Percentiles rank a stretch among this genome's conserved stretches.
These are phyloP conservation scores for Calliphora vicina DNA, from an alignment of 1,140 invertebrate species.

Conservation along the genomic window DNA sequence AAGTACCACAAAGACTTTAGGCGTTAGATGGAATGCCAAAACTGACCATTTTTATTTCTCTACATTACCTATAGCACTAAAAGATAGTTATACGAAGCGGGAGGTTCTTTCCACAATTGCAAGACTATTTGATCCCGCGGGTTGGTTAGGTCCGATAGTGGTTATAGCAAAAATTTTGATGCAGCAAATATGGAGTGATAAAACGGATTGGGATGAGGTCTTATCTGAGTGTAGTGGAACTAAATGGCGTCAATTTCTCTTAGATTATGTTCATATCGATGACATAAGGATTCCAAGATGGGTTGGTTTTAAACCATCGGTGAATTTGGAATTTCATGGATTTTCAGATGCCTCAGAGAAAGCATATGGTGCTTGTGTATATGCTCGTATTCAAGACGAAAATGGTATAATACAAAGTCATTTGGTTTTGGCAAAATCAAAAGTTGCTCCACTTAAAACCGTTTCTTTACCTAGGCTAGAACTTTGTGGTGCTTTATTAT, in stretches of 20 bases:
- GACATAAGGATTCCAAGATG: not conserved
- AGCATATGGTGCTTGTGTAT: not conserved
- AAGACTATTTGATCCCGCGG: not conserved
- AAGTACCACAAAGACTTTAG: not conserved
- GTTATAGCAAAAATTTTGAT: conserved; percentile 4
- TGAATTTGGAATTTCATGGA: not conserved
- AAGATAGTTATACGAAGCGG: not conserved
- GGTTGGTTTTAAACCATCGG: not conserved
- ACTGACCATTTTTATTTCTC: not conserved
- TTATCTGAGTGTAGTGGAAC: not conserved
- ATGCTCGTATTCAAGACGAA: not conserved
- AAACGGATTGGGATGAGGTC: not conserved
- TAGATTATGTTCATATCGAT: not conserved
- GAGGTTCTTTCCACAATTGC: not conserved
- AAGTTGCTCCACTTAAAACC: not conserved
- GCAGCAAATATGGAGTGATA: not conserved
- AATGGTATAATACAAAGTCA: not conserved
- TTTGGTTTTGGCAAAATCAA: conserved; percentile 11
- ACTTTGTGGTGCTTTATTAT: not conserved
- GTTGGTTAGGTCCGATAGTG: not conserved
- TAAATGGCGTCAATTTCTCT: not conserved
- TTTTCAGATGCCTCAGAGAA: not conserved
- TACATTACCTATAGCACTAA: not conserved
- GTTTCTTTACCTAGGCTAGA: not conserved
- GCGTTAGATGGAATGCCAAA: not conserved